These are phyloP conservation scores for Dryas iulia DNA, from an alignment of 1,140 invertebrate species.

Conservation along the genomic window DNA sequence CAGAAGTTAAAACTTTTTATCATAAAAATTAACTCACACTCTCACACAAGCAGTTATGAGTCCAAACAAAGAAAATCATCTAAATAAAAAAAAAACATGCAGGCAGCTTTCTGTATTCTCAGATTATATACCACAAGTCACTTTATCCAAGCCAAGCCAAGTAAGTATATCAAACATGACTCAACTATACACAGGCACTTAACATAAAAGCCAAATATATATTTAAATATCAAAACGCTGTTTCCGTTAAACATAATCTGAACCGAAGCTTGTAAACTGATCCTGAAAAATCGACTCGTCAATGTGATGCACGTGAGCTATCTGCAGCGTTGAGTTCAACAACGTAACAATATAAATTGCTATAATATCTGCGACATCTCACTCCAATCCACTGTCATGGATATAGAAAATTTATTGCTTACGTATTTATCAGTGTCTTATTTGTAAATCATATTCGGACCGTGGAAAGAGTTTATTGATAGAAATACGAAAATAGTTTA, in stretches of 20 bases:
- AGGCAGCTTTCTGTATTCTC: too few relatives aligned
- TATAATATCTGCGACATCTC: slow-evolving; percentile 11
- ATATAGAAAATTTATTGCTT: background rate
- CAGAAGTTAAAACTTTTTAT: too few relatives aligned
- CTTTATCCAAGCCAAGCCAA: too few relatives aligned
- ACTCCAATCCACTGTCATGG: background rate
- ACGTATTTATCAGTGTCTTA: background rate
- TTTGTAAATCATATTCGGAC: background rate
- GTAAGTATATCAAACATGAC: too few relatives aligned
- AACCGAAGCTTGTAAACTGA: slow-evolving; percentile 36
- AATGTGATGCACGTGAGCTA: slow-evolving; percentile 40
- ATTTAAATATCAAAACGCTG: background rate
- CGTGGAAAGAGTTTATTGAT: background rate
- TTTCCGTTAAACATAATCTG: background rate
- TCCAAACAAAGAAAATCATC: too few relatives aligned
- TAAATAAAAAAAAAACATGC: too few relatives aligned
- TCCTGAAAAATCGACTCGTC: slow-evolving; percentile 50
- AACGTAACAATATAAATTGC: background rate
- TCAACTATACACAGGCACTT: too few relatives aligned
- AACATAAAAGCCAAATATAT: too few relatives aligned
- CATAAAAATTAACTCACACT: too few relatives aligned
- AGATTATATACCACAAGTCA: too few relatives aligned
- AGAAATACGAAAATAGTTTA: background rate
- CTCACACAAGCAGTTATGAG: too few relatives aligned
- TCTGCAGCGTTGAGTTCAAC: background rate